phyloP scores from a whole-genome alignment of 30 jellyfish, hydroid and myxozoan species.

The Turritopsis rubra region DNA sequence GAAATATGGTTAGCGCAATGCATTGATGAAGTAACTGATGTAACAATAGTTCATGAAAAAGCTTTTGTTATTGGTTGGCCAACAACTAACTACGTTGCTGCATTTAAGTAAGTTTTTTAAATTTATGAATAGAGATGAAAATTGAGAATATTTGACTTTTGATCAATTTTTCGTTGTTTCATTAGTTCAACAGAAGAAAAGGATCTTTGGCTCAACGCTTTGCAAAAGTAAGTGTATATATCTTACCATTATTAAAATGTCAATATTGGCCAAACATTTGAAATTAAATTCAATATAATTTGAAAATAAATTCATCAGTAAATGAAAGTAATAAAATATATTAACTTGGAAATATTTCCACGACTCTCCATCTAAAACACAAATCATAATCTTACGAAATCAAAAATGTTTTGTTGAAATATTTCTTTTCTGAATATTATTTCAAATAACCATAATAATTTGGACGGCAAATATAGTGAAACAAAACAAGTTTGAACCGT shows the following conservation, averaged over 20 bases:
- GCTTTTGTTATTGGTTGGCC: slow-evolving; percentile 99
- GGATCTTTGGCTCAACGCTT: slow-evolving; percentile 77
- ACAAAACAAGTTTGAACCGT: neutral
- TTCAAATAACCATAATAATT: neutral
- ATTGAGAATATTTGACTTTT: no score
- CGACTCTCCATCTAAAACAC: neutral
- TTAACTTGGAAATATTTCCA: neutral
- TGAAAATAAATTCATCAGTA: no score
- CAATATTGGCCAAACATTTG: no score
- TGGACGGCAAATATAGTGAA: neutral
- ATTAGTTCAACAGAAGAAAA: slow-evolving; percentile 64
- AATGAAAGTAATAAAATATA: no score
- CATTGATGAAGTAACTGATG: slow-evolving; percentile 82
- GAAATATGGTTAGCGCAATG: slow-evolving; percentile 77
- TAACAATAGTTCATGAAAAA: slow-evolving; percentile 53
- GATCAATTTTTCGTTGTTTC: neutral
- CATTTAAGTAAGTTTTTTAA: slow-evolving; percentile 63
- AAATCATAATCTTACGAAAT: neutral
- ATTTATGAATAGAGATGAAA: no score
- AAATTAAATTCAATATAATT: neutral
- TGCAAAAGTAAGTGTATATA: slow-evolving; percentile 74
- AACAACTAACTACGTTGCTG: slow-evolving; percentile 84
- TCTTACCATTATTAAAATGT: neutral
- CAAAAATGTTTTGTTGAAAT: neutral
- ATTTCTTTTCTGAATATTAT: neutral